A percentile compares a stretch with the other conserved stretches of the same genome.
These are phyloP conservation scores for Spilosoma lubricipeda DNA, from an alignment of 2,888 invertebrate genomes.

Conservation along the genomic window DNA sequence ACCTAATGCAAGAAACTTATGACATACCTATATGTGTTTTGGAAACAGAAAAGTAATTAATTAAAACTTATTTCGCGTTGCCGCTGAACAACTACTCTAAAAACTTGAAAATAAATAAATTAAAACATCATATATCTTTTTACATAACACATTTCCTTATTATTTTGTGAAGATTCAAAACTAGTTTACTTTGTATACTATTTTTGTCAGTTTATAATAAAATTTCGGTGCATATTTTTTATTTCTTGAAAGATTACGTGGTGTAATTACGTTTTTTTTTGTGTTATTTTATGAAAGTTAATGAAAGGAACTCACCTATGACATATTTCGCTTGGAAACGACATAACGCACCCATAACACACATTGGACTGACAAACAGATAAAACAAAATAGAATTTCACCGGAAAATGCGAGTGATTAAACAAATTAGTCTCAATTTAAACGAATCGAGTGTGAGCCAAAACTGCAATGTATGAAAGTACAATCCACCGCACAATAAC, in stretches of 20 bases:
- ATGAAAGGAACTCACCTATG: constrained; percentile 69
- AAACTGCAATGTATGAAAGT: constrained; percentile 40
- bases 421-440: constrained; percentile 51
- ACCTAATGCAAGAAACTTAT: neutral
- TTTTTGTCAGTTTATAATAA: neutral
- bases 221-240: neutral
- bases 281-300: neutral
- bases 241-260: neutral
- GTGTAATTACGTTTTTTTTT: too few relatives aligned
- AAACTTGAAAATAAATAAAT: neutral
- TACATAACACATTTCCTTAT: neutral
- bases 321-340: constrained; percentile 82
- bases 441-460: constrained; percentile 32
- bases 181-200: neutral
- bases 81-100: neutral
- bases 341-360: constrained; percentile 82
- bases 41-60: neutral
- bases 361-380: constrained; percentile 59
- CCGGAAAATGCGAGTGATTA: constrained; percentile 42
- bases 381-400: constrained; percentile 37
- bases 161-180: neutral
- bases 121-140: neutral
- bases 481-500: constrained; percentile 39
- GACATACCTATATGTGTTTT: too few relatives aligned
- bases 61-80: neutral